Evolutionary conservation across 2,797 vertebrate species (phyloP), one percentile per base, ranked within the genome.

Genomic region (Periparus ater): DNA sequence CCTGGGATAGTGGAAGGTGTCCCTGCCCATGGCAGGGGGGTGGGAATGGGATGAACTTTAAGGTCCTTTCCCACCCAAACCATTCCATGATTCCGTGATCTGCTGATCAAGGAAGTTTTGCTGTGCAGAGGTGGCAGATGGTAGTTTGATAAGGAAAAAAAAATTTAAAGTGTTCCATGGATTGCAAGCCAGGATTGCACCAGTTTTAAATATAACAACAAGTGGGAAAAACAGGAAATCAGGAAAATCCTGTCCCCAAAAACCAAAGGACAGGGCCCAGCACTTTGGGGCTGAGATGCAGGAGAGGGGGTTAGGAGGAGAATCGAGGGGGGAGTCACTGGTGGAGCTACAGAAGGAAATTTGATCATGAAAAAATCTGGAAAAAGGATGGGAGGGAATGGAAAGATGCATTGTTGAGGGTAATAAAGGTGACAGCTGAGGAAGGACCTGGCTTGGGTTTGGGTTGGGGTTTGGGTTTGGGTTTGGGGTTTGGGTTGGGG

Each of bases 301-400:
- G 55, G 50, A 73, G 44, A 60, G 8, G 22, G 23, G 26, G 14
- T 26, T 12, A 10, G 2, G 14, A 61, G 26, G 10, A 85, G 7
- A 1, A 0, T 9, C 20, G 3, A 0, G 0, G 1, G 3, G 2
- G 26, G 10, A 3, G 10, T 34, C n/a, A 26, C 20, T 44, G 13
- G 5, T 54, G 38, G 29, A 44, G 23, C 32, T 42, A 14, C 16
- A 50, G 42, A 15, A 22, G 55, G 16, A 54, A 70, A 85, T 70
- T 13, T 38, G 44, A 9, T 22, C 26, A 22, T 45, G 19, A 82
- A 86, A n/a, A 50, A 4, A 23, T 17, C 26, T 38, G 40, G 51
- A 34, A 57, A 67, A 65, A 16, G 18, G 25, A 4, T 42, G n/a
- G 34, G 12, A 7, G 32, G 20, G 40, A 30, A 45, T 5, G 13